A percentile compares a stretch with the other conserved stretches of the same genome.
These are phyloP conservation scores for Antrozous pallidus DNA, from an alignment of 2,797 vertebrate genomes.

Conservation along the genomic window DNA sequence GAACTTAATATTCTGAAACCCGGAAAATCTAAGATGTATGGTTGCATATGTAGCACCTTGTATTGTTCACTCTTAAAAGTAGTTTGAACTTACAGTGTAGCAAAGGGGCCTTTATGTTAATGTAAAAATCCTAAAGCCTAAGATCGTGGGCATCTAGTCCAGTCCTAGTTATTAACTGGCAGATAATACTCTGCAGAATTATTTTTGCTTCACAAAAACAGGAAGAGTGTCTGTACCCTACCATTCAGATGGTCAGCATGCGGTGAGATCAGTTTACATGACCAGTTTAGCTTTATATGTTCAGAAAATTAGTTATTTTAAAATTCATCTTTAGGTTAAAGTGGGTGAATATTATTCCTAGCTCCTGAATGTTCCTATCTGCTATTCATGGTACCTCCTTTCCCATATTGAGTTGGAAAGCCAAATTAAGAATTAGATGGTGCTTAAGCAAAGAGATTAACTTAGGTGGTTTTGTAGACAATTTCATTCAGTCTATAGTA, in stretches of 20 bases:
- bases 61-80: background rate
- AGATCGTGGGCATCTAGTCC: background rate
- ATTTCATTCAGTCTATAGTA: background rate
- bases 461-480: background rate
- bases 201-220: background rate
- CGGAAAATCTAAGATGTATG: background rate
- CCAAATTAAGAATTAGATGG: background rate
- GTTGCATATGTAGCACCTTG: background rate
- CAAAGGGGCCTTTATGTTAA: background rate
- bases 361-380: background rate
- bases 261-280: background rate
- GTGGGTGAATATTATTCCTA: background rate
- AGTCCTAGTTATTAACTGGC: background rate
- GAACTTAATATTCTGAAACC: background rate
- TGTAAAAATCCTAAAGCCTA: background rate
- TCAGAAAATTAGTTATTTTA: background rate
- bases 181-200: background rate
- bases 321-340: background rate
- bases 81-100: background rate
- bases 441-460: background rate
- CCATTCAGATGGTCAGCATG: background rate
- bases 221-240: background rate
- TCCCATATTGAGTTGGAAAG: background rate
- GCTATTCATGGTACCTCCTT: background rate
- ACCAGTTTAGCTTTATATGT: background rate